Conservation (phyloP, 2,888 invertebrate species). For the Iselma pallidipennis region DNA sequence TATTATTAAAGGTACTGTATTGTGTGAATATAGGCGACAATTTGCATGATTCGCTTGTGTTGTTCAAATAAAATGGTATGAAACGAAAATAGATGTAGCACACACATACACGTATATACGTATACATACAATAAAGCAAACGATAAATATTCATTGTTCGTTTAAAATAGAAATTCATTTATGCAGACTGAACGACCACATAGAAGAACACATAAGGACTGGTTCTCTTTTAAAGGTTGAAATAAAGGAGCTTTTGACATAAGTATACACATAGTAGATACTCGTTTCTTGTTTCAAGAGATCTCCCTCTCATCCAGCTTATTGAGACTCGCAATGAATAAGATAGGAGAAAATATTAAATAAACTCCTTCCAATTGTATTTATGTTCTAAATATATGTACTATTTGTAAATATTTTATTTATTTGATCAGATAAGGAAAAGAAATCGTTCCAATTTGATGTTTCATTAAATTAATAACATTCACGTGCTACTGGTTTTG, state of each 20-base stretch:
- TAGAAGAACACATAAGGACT: constrained; percentile 11
- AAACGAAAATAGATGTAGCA: constrained; percentile 13
- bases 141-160: constrained; percentile 31
- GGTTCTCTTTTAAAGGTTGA: constrained; percentile 15
- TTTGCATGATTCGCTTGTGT: constrained; percentile 8
- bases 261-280: neutral
- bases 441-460: neutral
- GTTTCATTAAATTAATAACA: neutral
- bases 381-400: neutral
- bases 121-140: constrained; percentile 8
- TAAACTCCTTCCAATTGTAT: neutral
- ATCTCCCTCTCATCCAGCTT: neutral
- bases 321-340: neutral
- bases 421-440: neutral
- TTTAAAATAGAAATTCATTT: constrained; percentile 28
- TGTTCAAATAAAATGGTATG: constrained; percentile 2
- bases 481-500: neutral
- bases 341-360: neutral
- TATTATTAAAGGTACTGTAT: neutral
- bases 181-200: constrained; percentile 17
- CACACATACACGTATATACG: neutral
- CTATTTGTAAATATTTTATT: neutral
- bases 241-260: neutral
- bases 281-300: neutral
- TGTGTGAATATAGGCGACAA: too few species aligned